A percentile compares a stretch with the other conserved stretches of the same genome.
These are phyloP conservation scores for Pristionchus arcanus DNA, from an alignment of 2,888 invertebrate species.

Conservation along the genomic window DNA sequence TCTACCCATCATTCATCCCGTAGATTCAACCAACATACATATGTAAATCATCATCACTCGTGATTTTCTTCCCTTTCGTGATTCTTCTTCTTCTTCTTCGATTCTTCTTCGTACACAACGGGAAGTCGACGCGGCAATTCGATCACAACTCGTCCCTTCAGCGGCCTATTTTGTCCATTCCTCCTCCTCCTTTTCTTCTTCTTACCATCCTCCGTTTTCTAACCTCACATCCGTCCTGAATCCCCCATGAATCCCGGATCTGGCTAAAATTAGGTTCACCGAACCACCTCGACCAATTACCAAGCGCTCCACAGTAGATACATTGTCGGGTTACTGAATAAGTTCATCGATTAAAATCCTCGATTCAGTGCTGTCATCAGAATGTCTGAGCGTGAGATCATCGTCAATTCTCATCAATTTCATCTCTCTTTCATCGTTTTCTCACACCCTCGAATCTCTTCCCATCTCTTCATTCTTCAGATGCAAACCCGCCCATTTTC, in stretches of 20 bases:
- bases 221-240: neutral
- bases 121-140: slow-evolving; percentile 12
- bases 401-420: neutral
- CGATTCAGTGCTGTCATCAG: neutral
- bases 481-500: neutral
- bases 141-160: slow-evolving; percentile 3
- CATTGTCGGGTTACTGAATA: no score
- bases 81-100: neutral
- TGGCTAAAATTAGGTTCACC: neutral
- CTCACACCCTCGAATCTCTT: slow-evolving; percentile 21
- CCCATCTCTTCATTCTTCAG: neutral
- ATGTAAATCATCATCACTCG: neutral
- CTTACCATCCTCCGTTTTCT: neutral
- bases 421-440: neutral
- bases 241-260: neutral
- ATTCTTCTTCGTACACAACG: slow-evolving; percentile 6
- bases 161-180: slow-evolving; percentile 4
- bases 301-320: no score
- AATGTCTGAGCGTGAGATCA: neutral
- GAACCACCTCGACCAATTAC: no score
- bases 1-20: neutral
- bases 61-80: neutral
- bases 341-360: no score
- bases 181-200: neutral
- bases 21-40: neutral